A percentile compares a stretch with the other conserved stretches of the same genome.
Evolutionary conservation across 2,888 invertebrate species (phyloP).

Genomic region (Agrotis clavis): DNA sequence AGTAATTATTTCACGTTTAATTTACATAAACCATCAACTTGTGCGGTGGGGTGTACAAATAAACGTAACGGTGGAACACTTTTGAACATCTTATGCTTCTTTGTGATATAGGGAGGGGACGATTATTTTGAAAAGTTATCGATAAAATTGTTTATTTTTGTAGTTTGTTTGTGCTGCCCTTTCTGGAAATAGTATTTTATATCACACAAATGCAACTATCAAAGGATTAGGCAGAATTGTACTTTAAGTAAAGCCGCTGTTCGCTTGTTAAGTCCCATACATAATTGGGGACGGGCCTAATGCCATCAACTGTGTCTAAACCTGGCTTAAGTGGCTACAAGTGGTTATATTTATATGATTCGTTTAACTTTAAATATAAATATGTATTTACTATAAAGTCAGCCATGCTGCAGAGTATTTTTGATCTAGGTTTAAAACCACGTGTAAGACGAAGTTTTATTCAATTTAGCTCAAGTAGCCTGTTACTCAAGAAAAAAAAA

Average conservation of each 20-base stretch:
- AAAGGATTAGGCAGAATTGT: no score
- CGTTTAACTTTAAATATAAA: no score
- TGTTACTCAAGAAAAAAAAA: conserved; percentile 20
- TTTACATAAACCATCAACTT: conserved; percentile 62
- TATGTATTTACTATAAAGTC: no score
- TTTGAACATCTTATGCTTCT: conserved; percentile 77
- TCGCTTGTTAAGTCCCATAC: no score
- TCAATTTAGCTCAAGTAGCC: not conserved
- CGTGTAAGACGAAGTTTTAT: conserved; percentile 2
- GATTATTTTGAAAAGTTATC: conserved; percentile 13
- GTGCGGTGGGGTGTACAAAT: conserved; percentile 64
- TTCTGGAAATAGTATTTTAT: no score
- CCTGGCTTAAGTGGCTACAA: no score
- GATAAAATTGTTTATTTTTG: not conserved
- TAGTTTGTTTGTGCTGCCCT: not conserved
- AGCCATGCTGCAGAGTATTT: not conserved
- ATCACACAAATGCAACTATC: no score
- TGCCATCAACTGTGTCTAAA: no score
- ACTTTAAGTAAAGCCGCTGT: no score
- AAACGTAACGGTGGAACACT: conserved; percentile 82
- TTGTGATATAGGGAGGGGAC: conserved; percentile 74
- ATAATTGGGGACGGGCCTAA: no score
- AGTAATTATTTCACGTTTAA: conserved; percentile 53
- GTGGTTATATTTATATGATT: no score
- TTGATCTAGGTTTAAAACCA: not conserved